Base-by-base conservation (phyloP, 2,113 vertebrate species). In the Hipposideros armiger region DNA sequence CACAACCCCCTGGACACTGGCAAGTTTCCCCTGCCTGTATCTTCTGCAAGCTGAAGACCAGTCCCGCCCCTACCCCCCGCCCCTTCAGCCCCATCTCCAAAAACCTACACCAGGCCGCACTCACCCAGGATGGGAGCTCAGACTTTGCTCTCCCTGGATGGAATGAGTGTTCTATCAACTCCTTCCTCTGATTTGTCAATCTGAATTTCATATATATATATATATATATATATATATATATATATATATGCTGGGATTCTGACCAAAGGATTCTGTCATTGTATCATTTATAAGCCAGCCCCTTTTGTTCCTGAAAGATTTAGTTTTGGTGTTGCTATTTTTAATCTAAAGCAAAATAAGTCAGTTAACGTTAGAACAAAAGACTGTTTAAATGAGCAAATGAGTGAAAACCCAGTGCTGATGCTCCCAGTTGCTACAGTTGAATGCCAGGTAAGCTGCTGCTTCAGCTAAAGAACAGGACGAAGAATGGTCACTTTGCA, bases 381-480 rank as follows among this genome's bases (percentile, higher is more conserved):
- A 87, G 26, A 16, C 73, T 58, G 19, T 62, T 73, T 26, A 13
- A 66, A 66, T 20, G 78, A 85, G 47, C 50, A 82, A 42, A 32
- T 20, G 47, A 73, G n/a, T 14, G 19, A 80, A 74, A 60, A 24
- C 4, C 42, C 11, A 1, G 4, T 20, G 32, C 5, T 66, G 7
- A 20, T 13, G 20, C 15, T 52, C 66, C 8, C 3, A 5, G 60
- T 0, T 20, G 36, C 20, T 7, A 6, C 20, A 36, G 13, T 0
- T 8, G 11, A 72, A 19, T 20, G 8, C 28, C 83, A 26, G 15
- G 26, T 47, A 8, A 22, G 20, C 45, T 58, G 8, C 32, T 74
- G 89, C 60, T 88, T 89, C 69, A 40, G 22, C 50, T 58, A 2
- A 28, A 50, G 47, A 11, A 14, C 9, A 54, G 80, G 52, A 87